These are phyloP conservation scores for Scophthalmus maximus DNA, from an alignment of 2,113 vertebrate species.

Conservation along the genomic window DNA sequence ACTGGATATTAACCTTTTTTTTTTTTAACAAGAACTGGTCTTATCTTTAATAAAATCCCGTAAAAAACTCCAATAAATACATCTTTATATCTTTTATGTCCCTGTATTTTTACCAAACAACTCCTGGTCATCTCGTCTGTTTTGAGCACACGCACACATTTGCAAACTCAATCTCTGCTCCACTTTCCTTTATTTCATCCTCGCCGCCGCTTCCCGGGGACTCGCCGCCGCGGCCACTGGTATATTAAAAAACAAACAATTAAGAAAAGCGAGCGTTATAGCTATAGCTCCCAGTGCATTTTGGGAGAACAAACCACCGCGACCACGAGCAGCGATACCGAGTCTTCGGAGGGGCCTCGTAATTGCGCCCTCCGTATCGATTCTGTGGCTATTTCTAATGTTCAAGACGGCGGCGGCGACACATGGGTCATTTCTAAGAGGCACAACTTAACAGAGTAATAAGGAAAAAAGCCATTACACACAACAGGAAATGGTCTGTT, in stretches of 20 bases:
- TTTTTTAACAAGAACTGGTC: no score
- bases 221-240: background rate
- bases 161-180: background rate
- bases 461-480: slow-evolving; percentile 8
- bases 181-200: background rate
- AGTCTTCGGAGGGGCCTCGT: background rate
- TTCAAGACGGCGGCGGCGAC: background rate
- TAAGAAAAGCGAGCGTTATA: slow-evolving; percentile 4
- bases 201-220: slow-evolving; percentile 8
- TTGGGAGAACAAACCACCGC: background rate
- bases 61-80: no score
- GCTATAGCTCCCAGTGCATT: background rate
- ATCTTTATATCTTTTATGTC: background rate
- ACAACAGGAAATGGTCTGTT: slow-evolving; percentile 15
- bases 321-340: background rate
- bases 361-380: background rate
- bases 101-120: background rate
- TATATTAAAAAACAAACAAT: slow-evolving; percentile 28
- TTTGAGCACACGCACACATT: slow-evolving; percentile 3
- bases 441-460: background rate
- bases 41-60: no score
- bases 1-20: no score
- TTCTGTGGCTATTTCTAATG: slow-evolving; percentile 4
- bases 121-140: background rate
- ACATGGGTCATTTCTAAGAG: slow-evolving; percentile 16